phyloP scores from a whole-genome alignment of 2,113 vertebrate species.

The Okapia johnstoni region DNA sequence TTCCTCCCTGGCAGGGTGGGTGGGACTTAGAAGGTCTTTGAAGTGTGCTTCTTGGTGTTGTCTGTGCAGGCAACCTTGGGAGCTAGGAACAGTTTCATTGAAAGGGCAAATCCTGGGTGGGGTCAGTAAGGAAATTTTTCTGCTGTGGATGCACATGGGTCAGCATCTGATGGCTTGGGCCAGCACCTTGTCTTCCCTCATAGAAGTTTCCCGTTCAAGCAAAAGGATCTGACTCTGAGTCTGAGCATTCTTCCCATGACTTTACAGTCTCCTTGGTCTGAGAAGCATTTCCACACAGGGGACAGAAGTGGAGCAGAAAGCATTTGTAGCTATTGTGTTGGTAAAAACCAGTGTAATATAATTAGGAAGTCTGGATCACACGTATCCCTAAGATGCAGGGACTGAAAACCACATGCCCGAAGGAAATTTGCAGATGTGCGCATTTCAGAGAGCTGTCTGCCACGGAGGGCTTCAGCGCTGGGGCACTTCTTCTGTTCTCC shows the following conservation, averaged over 20 bases:
- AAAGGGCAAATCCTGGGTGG: neutral
- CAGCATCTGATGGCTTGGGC: neutral
- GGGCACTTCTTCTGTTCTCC: neutral
- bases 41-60: neutral
- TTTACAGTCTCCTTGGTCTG: neutral
- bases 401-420: neutral
- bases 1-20: neutral
- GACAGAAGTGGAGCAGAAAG: neutral
- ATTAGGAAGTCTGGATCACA: slow-evolving; percentile 57
- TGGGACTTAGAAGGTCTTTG: neutral
- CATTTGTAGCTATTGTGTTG: slow-evolving; percentile 35
- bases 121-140: neutral
- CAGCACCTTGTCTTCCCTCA: neutral
- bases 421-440: neutral
- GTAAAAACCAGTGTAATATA: slow-evolving; percentile 36
- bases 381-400: neutral
- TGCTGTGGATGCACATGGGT: neutral
- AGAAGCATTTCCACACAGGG: slow-evolving; percentile 15
- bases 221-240: neutral
- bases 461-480: neutral
- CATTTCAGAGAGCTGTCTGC: neutral
- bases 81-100: neutral
- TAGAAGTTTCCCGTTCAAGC: neutral
- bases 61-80: neutral
- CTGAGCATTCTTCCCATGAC: neutral